Conservation (phyloP, 2,888 invertebrate genomes). For the Drosophila subquinaria region DNA sequence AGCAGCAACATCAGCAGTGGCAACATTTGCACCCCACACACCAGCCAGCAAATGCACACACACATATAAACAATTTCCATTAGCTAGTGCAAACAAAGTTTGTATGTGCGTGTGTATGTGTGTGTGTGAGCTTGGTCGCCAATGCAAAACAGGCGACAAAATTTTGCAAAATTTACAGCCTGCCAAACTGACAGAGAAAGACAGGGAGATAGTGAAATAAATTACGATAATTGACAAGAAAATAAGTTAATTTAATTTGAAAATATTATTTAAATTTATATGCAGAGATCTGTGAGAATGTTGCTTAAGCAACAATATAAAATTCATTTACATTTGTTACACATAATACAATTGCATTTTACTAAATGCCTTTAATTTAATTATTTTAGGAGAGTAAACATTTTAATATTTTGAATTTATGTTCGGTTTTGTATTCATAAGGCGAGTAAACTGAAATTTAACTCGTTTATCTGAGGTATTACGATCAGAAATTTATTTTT, state of each 20-base stretch:
- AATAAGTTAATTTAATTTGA: neutral
- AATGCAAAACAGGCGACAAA: constrained; percentile 70
- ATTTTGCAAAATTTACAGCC: constrained; percentile 25
- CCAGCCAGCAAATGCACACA: constrained; percentile 34
- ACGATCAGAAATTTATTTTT: no score
- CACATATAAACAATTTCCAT: constrained; percentile 79
- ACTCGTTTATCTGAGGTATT: no score
- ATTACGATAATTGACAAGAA: neutral
- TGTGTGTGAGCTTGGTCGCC: constrained; percentile 57
- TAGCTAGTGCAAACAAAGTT: constrained; percentile 83
- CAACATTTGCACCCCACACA: constrained; percentile 53
- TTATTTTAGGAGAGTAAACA: no score
- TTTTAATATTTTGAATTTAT: no score
- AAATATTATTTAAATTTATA: neutral
- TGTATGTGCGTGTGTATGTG: constrained; percentile 40
- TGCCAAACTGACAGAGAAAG: neutral
- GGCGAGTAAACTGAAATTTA: no score
- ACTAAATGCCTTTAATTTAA: no score
- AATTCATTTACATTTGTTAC: no score
- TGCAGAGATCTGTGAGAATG: no score
- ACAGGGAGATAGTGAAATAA: neutral
- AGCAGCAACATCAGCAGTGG: constrained; percentile 37
- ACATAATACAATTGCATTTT: no score
- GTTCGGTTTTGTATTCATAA: no score
- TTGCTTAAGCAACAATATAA: no score